These are phyloP conservation scores for Aegithalos caudatus DNA, from an alignment of 2,113 vertebrate genomes.

Conservation along the genomic window DNA sequence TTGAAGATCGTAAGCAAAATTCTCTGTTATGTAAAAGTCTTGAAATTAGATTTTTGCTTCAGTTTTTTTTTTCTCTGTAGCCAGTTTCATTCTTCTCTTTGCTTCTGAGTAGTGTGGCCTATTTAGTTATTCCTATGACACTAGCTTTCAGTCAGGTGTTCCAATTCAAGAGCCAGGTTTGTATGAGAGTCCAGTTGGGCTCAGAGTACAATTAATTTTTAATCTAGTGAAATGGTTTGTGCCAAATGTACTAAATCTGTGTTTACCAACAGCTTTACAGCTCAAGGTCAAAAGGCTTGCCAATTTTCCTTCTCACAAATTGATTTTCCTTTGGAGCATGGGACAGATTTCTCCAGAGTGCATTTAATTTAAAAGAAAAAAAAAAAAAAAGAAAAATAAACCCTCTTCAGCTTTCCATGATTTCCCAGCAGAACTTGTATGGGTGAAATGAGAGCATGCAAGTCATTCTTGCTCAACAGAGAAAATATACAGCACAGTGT, in stretches of 20 bases:
- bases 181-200: neutral
- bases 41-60: neutral
- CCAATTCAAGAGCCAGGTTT: neutral
- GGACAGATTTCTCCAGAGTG: neutral
- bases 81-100: neutral
- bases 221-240: neutral
- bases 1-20: constrained; percentile 83
- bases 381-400: neutral
- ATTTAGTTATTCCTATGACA: constrained; percentile 1
- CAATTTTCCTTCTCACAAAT: constrained; percentile 26
- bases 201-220: neutral
- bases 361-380: neutral
- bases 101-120: neutral
- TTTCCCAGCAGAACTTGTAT: neutral
- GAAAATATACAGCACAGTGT: neutral
- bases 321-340: constrained; percentile 2
- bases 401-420: neutral
- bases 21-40: neutral
- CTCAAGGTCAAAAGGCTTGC: neutral
- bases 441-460: neutral
- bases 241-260: neutral
- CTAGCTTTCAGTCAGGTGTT: constrained; percentile 22
- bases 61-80: neutral
- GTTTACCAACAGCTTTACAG: constrained; percentile 46
- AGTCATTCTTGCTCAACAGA: neutral